Evolutionary conservation across 2,797 vertebrate species (phyloP), one percentile per base, ranked within the genome.

Genomic region (Hirundo rustica): DNA sequence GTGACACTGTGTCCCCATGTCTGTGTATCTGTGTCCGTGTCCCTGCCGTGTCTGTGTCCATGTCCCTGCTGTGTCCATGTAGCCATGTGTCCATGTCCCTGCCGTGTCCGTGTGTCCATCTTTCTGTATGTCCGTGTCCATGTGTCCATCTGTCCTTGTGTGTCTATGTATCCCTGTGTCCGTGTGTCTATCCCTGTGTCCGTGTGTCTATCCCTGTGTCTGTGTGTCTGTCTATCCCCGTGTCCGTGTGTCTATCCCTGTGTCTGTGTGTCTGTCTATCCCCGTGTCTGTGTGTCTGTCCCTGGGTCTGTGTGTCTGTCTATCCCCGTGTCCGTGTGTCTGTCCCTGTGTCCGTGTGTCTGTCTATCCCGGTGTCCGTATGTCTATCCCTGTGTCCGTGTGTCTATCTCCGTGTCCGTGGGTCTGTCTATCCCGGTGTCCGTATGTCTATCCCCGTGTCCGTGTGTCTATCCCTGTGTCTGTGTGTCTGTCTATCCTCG

Each of bases 331-430:
- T 54, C 50, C 9, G 4, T 34, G 17, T 42, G 8, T 38, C n/a
- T 27, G 13, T 48, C 47, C 7, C 5, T 21, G 44, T 66, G 17
- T 36, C 45, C 11, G 2, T 23, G 22, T 42, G 13, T 32, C 20
- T 38, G 10, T 38, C 36, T 38, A 38, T 38, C 36, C 14, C 17
- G 8, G 9, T 51, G 27, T 47, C 20, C 13, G 6, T 48, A 12
- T 53, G 16, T 27, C 11, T 26, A 8, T 26, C 10, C 34, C 23
- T 5, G 48, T 25, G 27, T 30, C 50, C 9, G 4, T 25, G 11
- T 13, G 48, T 16, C 47, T 19, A 3, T 12, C 4, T 5, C 3
- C 5, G 13, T 44, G 38, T 44, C 53, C 14, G 2, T 19, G 2
- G 29, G 32, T 73, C 32, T 16, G 13, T 48, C 64, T 71, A 21